Base-by-base conservation (phyloP, 92 coral and sea anemone genomes). In the Palythoa grandiflora region DNA sequence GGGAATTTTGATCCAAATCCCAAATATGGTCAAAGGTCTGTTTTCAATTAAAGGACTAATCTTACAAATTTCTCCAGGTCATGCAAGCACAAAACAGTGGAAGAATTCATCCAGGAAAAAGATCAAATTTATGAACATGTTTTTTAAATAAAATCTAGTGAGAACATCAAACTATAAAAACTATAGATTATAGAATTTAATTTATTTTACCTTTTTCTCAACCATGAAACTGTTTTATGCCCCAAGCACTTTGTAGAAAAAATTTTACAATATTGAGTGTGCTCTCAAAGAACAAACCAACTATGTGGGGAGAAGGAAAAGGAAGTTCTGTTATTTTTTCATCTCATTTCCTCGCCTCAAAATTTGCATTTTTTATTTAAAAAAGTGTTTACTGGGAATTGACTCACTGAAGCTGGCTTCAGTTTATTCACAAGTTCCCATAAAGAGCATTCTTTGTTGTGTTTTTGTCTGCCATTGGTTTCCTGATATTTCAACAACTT, bases 11-110 rank as follows among this genome's bases (percentile, higher is more conserved):
- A 53, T 77, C 68, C 9, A 77, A 28, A 52, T 28, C 83, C 78
- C 39, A 51, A 77, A 77, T 53, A 77, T 53, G 83, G 83, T 77
- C 13, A 76, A 77, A 21, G 52, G 83, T 53, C 83, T 77, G 47
- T 70, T 70, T 70, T 70, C 40, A 70, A 70, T 70, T 70, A 70
- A 70, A 54, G 9, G 15, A n/a, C 38, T 47, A 13, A 35, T 48
- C 68, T 15, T 19, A 61, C 68, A 61, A 15, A 61, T 8, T 15
- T 15, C 3, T 61, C 35, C 36, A 51, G 83, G n/a, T 77, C 68
- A 77, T 53, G 83, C 61, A 77, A 52, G 6, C 37, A 17, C 3
- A 15, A 61, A 19, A 17, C 21, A 17, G 20, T 61, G 3, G 68
- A 61, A 4, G 17, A 61, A 61, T 14, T n/a, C 68, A 2, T 61